These are phyloP conservation scores for Microcaecilia unicolor DNA, from an alignment of 2,797 vertebrate species.

Conservation along the genomic window DNA sequence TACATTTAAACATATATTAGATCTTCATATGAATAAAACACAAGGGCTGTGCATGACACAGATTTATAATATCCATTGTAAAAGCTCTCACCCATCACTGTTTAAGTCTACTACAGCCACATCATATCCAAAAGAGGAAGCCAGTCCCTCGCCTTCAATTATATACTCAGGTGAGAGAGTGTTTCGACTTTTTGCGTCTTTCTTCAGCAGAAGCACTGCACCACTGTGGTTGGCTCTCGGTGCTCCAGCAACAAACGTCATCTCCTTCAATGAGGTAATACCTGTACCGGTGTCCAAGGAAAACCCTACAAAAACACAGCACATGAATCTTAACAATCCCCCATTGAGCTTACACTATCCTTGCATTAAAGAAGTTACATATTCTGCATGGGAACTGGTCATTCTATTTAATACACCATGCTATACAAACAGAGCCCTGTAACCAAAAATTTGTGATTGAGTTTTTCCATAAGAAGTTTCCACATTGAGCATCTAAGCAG, in stretches of 20 bases:
- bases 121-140: constrained; percentile 92
- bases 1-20: neutral
- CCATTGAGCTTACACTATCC: no score
- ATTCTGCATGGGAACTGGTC: no score
- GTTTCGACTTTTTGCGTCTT: constrained; percentile 46
- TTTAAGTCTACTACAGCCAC: constrained; percentile 91
- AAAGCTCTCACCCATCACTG: constrained; percentile 70
- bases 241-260: constrained; percentile 90
- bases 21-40: neutral
- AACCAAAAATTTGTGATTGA: no score
- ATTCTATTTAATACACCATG: no score
- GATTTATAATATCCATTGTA: neutral
- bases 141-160: constrained; percentile 81
- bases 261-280: constrained; percentile 60
- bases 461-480: no score
- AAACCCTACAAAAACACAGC: constrained; percentile 65
- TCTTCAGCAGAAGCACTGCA: constrained; percentile 80
- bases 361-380: no score
- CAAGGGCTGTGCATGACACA: neutral
- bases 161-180: constrained; percentile 58
- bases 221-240: constrained; percentile 89
- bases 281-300: constrained; percentile 85
- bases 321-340: no score
- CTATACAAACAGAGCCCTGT: no score
- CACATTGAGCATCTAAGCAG: no score